Evolutionary conservation across 53 echinoderm and acorn worm genomes (phyloP).

Genomic region (Apostichopus leukothele): DNA sequence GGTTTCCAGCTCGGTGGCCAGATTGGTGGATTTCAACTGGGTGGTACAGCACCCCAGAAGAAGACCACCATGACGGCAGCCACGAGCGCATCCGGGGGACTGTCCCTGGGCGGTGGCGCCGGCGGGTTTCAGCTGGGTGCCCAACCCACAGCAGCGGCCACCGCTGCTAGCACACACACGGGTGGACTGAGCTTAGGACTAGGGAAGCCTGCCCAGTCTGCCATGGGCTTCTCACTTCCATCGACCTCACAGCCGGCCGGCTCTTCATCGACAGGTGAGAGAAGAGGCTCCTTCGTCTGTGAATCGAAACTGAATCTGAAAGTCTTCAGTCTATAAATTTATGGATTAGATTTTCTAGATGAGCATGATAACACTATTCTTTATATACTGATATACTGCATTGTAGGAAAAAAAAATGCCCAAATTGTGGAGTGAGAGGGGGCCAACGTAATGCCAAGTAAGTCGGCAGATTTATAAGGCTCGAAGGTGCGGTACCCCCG

Average conservation of each 20-base stretch:
- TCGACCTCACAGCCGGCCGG: conserved; percentile 2
- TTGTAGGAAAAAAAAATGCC: no score
- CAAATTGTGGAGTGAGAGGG: no score
- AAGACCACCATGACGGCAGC: conserved; percentile 7
- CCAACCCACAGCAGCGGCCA: background rate
- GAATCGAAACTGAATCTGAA: background rate
- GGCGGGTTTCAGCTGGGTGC: conserved; percentile 32
- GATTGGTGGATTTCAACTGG: background rate
- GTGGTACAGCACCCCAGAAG: background rate
- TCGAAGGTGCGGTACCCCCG: no score
- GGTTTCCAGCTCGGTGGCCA: background rate
- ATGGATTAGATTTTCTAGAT: background rate
- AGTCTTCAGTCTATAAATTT: conserved; percentile 14
- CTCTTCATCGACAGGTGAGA: conserved; percentile 26
- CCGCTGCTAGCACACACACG: conserved; percentile 25
- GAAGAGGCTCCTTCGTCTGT: background rate
- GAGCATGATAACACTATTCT: background rate
- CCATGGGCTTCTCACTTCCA: conserved; percentile 12
- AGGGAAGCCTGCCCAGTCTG: background rate
- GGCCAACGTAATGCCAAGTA: no score
- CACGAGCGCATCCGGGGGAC: conserved; percentile 17
- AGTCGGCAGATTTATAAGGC: no score
- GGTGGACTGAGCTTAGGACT: conserved; percentile 44
- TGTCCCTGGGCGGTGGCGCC: background rate
- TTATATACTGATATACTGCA: background rate